phyloP scores from a whole-genome alignment of 2,888 invertebrate genomes.

The Apocheima hispidaria region DNA sequence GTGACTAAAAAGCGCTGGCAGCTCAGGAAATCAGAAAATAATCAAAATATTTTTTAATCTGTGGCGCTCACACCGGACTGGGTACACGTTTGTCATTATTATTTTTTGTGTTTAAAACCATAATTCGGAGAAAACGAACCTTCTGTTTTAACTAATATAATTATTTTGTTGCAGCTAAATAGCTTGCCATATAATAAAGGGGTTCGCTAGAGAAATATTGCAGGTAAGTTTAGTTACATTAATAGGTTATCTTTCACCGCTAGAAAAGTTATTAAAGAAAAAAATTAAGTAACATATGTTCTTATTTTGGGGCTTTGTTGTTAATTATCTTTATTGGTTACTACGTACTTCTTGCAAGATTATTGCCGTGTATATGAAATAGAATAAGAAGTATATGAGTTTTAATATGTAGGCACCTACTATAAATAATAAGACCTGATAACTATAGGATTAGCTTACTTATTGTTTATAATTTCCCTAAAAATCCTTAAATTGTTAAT shows the following conservation, averaged over 20 bases:
- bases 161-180: constrained; percentile 25
- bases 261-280: neutral
- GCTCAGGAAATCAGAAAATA: no score
- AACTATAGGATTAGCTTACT: no score
- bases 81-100: constrained; percentile 26
- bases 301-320: neutral
- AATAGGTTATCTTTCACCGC: neutral
- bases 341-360: no score
- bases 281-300: neutral
- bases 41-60: no score
- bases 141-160: neutral
- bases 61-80: constrained; percentile 3
- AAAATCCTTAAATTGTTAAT: no score
- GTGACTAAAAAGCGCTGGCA: no score
- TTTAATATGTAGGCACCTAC: no score
- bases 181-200: neutral
- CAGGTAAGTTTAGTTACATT: neutral
- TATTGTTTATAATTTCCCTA: no score
- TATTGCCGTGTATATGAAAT: no score
- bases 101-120: constrained; percentile 6
- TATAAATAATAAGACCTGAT: no score
- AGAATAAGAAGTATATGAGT: no score
- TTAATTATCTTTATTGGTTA: no score
- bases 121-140: neutral
- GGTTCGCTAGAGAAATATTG: neutral